Percentiles rank a stretch among this genome's conserved stretches.
Conservation (phyloP, 2,113 vertebrate genomes). For the Nasalis larvatus region DNA sequence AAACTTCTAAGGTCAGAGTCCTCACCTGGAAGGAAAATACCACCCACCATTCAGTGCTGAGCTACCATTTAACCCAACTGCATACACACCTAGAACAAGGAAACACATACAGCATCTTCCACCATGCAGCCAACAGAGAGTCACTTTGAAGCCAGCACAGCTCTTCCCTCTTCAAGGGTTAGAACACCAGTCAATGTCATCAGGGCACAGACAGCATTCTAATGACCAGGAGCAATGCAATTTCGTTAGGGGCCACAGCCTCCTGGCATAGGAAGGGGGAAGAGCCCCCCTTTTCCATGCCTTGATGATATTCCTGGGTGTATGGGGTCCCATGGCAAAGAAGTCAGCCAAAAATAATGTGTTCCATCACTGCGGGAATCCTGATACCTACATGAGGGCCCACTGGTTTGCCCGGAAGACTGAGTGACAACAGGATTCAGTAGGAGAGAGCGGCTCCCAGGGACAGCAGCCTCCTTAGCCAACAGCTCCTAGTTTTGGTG, state of each 20-base stretch:
- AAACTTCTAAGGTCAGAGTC: neutral
- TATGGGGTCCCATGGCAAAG: accelerated
- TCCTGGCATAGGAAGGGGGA: neutral
- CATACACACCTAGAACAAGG: too few species aligned
- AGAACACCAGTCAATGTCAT: accelerated
- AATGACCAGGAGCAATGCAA: neutral
- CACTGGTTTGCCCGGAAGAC: too few species aligned
- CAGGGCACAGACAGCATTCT: accelerated
- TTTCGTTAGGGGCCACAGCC: too few species aligned
- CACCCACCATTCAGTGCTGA: neutral
- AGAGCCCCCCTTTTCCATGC: neutral
- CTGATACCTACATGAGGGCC: too few species aligned
- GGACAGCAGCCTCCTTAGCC: neutral
- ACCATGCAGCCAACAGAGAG: accelerated
- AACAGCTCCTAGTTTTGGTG: neutral
- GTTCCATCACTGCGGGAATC: accelerated
- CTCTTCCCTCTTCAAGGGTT: accelerated
- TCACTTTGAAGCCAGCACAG: accelerated
- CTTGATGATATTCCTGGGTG: too few species aligned
- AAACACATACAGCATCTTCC: too few species aligned
- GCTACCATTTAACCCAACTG: accelerated
- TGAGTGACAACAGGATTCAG: neutral
- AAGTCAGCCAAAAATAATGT: too few species aligned
- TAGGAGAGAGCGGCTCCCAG: neutral
- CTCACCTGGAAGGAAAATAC: neutral